Percentiles rank a stretch among this genome's conserved stretches.
phyloP scores from a whole-genome alignment of 2,888 invertebrate genomes.

The Heliconius aoede region DNA sequence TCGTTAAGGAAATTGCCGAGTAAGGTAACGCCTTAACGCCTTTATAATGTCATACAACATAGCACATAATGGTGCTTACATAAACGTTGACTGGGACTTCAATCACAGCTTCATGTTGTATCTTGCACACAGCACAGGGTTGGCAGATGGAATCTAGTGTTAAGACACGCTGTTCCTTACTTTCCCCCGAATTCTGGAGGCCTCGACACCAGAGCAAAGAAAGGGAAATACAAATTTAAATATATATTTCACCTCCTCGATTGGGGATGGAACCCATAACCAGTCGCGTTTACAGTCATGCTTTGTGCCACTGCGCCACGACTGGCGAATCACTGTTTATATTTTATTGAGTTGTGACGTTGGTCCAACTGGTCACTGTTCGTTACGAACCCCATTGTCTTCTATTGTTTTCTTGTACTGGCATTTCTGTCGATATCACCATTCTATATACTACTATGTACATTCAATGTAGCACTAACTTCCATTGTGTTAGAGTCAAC shows the following conservation, averaged over 20 bases:
- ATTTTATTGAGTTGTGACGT: constrained; percentile 47
- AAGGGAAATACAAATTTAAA: too few species aligned
- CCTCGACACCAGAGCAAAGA: too few species aligned
- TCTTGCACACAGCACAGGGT: too few species aligned
- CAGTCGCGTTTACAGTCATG: too few species aligned
- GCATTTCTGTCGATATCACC: constrained; percentile 12
- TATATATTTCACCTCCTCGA: too few species aligned
- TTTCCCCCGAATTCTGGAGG: too few species aligned
- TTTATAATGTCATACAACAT: constrained; percentile 32
- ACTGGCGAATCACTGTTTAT: constrained; percentile 38
- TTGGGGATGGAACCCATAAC: too few species aligned
- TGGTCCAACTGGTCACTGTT: constrained; percentile 20
- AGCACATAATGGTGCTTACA: constrained; percentile 1
- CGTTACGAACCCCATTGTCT: constrained; percentile 56
- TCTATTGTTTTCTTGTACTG: constrained; percentile 55
- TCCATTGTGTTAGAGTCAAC: not conserved
- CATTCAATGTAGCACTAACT: not conserved
- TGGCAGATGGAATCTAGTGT: too few species aligned
- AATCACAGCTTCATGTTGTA: not conserved
- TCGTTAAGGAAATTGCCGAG: constrained; percentile 25
- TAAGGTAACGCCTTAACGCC: constrained; percentile 17
- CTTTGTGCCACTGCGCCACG: too few species aligned
- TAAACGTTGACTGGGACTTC: constrained; percentile 15
- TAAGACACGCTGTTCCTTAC: too few species aligned
- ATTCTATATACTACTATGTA: not conserved